phyloP scores from a whole-genome alignment of 1,140 invertebrate species.

The Hyphantria cunea region DNA sequence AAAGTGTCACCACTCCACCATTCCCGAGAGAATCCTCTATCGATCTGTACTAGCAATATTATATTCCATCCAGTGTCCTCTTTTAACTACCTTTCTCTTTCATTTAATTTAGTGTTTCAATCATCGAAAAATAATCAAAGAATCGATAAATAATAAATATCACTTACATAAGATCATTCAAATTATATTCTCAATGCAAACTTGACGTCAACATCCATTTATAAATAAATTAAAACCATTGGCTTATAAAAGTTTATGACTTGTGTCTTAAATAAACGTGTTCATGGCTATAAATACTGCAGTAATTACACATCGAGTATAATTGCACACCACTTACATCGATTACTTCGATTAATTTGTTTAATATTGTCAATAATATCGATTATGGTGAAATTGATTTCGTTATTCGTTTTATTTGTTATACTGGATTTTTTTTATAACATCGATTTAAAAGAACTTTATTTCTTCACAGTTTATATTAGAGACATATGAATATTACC shows the following conservation, averaged over 20 bases:
- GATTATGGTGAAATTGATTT: slow-evolving; percentile 25
- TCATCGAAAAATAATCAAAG: no score
- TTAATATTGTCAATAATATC: slow-evolving; percentile 29
- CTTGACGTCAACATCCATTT: background rate
- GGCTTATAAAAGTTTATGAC: slow-evolving; percentile 11
- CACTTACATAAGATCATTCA: background rate
- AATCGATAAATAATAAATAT: background rate
- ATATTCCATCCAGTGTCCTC: no score
- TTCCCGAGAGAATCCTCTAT: no score
- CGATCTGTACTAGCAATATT: no score
- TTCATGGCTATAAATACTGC: slow-evolving; percentile 8
- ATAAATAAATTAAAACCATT: slow-evolving; percentile 4
- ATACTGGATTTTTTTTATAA: background rate
- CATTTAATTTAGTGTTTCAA: no score
- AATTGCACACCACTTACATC: slow-evolving; percentile 25
- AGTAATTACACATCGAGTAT: slow-evolving; percentile 18
- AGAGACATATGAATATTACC: no score
- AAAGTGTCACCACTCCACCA: no score
- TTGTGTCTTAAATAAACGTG: slow-evolving; percentile 10
- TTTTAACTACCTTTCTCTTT: no score
- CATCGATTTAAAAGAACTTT: background rate
- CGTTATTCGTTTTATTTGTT: slow-evolving; percentile 2
- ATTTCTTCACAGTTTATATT: no score
- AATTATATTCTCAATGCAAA: slow-evolving; percentile 1
- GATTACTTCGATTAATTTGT: slow-evolving; percentile 26